Evolutionary conservation across 2,888 invertebrate genomes (phyloP).

Genomic region (Drosophila parthenogenetica): DNA sequence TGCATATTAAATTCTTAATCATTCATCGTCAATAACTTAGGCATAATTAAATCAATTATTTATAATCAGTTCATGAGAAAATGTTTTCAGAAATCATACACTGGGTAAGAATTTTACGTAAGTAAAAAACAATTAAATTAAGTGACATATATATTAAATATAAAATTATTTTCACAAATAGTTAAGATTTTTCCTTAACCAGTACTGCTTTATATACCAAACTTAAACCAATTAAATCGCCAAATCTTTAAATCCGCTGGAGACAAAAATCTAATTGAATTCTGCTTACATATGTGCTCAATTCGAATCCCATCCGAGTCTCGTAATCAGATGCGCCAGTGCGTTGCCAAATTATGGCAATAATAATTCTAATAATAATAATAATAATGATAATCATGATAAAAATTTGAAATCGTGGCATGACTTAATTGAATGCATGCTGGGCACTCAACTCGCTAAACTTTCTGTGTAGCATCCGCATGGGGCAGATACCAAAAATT

Average conservation of each 20-base stretch:
- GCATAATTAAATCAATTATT: neutral
- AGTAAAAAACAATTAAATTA: too few relatives aligned
- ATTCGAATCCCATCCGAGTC: neutral
- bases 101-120: too few relatives aligned
- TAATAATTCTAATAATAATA: slow-evolving; percentile 35
- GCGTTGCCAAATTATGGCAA: slow-evolving; percentile 55
- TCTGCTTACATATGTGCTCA: slow-evolving; percentile 1
- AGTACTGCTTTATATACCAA: neutral
- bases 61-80: too few relatives aligned
- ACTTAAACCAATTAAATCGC: neutral
- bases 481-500: slow-evolving; percentile 31
- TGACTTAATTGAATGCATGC: slow-evolving; percentile 73
- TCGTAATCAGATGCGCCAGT: slow-evolving; percentile 19
- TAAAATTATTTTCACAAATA: too few relatives aligned
- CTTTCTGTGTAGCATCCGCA: slow-evolving; percentile 23
- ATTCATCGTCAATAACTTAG: neutral
- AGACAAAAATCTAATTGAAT: slow-evolving; percentile 4
- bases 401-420: slow-evolving; percentile 55
- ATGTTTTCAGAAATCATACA: too few relatives aligned
- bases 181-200: too few relatives aligned
- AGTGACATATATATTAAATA: too few relatives aligned
- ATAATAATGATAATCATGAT: slow-evolving; percentile 51
- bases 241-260: neutral
- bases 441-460: slow-evolving; percentile 48
- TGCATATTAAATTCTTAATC: too few relatives aligned